These are phyloP conservation scores for Norana najaformis DNA, from an alignment of 2,888 invertebrate species.

Conservation along the genomic window DNA sequence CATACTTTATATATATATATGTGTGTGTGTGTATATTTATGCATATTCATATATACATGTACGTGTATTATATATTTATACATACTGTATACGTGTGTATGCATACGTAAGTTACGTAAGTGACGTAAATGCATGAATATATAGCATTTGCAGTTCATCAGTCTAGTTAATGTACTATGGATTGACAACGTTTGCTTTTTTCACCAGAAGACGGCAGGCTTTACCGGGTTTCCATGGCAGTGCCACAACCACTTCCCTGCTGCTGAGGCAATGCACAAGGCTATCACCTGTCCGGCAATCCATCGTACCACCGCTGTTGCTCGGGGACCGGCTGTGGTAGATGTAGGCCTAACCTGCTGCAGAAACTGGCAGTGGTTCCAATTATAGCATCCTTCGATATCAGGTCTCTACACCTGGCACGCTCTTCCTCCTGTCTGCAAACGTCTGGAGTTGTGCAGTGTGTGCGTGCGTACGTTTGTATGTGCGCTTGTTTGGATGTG, in stretches of 20 bases:
- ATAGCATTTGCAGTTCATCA: too few species aligned
- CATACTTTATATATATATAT: neutral
- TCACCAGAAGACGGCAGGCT: neutral
- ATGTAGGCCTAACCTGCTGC: constrained; percentile 29
- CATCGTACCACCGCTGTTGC: constrained; percentile 34
- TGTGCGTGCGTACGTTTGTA: neutral
- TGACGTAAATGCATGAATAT: too few species aligned
- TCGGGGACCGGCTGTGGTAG: neutral
- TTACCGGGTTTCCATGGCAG: neutral
- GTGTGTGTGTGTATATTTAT: neutral
- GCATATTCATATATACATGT: neutral
- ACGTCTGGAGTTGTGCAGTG: neutral
- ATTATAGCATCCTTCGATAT: neutral
- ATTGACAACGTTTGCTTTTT: neutral
- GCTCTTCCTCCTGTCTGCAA: neutral
- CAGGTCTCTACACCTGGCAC: neutral
- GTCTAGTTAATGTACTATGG: neutral
- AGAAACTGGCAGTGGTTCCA: neutral
- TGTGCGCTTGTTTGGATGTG: too few species aligned
- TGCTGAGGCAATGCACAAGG: constrained; percentile 18
- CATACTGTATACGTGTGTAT: neutral
- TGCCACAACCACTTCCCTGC: constrained; percentile 26
- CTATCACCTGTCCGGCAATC: constrained; percentile 36
- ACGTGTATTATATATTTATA: neutral
- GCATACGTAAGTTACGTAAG: too few species aligned